phyloP scores from a whole-genome alignment of 1,140 invertebrate species.

The Pogonognathellus flavescens region DNA sequence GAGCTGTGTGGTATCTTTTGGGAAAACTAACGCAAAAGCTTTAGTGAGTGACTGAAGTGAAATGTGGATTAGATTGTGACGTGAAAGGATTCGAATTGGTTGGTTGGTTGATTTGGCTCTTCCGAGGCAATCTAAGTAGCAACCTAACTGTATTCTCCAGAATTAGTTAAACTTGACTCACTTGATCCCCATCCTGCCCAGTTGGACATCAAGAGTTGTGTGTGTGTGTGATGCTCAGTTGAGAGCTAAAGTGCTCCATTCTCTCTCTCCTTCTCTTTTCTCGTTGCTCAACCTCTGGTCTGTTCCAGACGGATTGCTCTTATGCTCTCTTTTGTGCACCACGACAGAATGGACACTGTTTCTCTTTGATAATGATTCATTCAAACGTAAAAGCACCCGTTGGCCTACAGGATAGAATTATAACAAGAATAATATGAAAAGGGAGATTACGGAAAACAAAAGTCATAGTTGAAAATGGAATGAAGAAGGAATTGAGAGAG shows the following conservation, averaged over 20 bases:
- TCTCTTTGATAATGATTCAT: conserved; percentile 47
- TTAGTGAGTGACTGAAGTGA: conserved; percentile 29
- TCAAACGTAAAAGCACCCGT: conserved; percentile 12
- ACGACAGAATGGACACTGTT: conserved; percentile 32
- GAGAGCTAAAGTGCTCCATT: conserved; percentile 39
- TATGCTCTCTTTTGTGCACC: conserved; percentile 4
- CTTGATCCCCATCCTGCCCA: conserved; percentile 16
- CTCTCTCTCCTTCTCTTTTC: neutral
- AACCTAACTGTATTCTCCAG: conserved; percentile 3
- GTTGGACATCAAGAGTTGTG: conserved; percentile 20
- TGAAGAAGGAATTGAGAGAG: neutral
- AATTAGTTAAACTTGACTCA: conserved; percentile 48
- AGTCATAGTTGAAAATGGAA: neutral
- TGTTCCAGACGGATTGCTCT: conserved; percentile 19
- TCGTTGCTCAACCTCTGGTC: neutral
- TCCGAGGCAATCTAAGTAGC: conserved; percentile 2
- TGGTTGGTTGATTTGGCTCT: conserved; percentile 43
- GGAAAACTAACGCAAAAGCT: conserved; percentile 15
- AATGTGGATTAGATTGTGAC: conserved; percentile 44
- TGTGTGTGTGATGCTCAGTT: neutral
- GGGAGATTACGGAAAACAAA: conserved; percentile 37
- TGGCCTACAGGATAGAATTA: neutral
- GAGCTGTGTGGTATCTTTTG: neutral
- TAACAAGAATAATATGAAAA: conserved; percentile 31
- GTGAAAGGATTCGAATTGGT: conserved; percentile 46